Evolutionary conservation across 2,113 vertebrate species (phyloP).

Genomic region (Dipodomys merriami): DNA sequence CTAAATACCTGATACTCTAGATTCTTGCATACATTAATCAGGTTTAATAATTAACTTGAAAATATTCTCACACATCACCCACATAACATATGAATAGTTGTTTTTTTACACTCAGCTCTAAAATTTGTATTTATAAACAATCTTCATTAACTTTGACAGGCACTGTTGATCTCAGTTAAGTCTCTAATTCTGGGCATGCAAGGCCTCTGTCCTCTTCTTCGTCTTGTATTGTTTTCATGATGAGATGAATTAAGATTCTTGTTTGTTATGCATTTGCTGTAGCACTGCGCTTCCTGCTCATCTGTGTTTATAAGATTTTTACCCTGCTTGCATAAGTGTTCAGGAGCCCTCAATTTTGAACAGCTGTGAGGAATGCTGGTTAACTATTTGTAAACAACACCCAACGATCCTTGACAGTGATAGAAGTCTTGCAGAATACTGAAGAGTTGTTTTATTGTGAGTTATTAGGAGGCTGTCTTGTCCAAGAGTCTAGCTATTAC

Average conservation of each 20-base stretch:
- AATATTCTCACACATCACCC: constrained; percentile 14
- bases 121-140: constrained; percentile 77
- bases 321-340: constrained; percentile 49
- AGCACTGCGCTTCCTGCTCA: constrained; percentile 39
- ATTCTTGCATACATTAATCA: constrained; percentile 6
- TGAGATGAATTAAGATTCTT: constrained; percentile 82
- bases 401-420: constrained; percentile 43
- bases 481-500: constrained; percentile 17
- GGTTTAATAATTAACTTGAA: constrained; percentile 48
- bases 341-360: constrained; percentile 56
- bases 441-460: constrained; percentile 49
- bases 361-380: constrained; percentile 64
- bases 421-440: constrained; percentile 28
- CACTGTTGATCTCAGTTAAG: constrained; percentile 77
- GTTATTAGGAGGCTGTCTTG: constrained; percentile 45
- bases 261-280: constrained; percentile 54
- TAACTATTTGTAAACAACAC: constrained; percentile 71
- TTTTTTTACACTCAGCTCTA: constrained; percentile 15
- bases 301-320: constrained; percentile 73
- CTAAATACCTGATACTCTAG: neutral
- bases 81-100: neutral
- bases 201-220: constrained; percentile 56
- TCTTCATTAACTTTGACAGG: constrained; percentile 78
- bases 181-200: constrained; percentile 68
- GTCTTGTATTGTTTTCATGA: constrained; percentile 76